phyloP scores from a whole-genome alignment of 2,113 vertebrate genomes.

The Syrrhaptes paradoxus region DNA sequence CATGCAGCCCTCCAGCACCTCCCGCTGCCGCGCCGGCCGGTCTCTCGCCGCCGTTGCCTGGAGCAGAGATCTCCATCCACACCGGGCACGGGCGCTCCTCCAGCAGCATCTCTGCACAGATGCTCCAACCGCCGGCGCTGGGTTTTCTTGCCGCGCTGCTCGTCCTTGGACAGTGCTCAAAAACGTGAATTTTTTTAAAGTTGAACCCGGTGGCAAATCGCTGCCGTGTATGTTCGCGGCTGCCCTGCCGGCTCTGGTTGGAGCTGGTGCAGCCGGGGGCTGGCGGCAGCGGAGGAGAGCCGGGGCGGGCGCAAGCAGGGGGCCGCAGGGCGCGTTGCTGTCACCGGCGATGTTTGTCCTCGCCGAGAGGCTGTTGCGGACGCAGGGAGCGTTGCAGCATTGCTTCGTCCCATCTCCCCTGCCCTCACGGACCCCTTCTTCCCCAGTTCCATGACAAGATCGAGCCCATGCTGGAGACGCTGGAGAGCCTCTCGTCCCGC shows the following conservation, averaged over 20 bases:
- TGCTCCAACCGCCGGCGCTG: accelerated
- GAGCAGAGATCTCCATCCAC: neutral
- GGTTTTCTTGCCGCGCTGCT: neutral
- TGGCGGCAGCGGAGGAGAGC: neutral
- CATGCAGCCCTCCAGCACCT: neutral
- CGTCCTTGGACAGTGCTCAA: neutral
- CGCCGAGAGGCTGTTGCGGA: neutral
- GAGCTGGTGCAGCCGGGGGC: neutral
- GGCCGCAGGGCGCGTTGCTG: neutral
- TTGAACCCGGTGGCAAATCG: accelerated
- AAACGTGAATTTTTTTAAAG: neutral
- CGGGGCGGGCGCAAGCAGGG: neutral
- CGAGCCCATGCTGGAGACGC: slow-evolving; percentile 94
- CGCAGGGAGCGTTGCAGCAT: accelerated
- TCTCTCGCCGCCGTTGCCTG: accelerated
- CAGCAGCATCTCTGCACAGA: accelerated
- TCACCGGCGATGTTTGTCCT: neutral
- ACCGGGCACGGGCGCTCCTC: neutral
- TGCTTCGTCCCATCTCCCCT: accelerated
- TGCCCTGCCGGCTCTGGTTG: accelerated
- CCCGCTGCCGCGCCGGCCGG: neutral
- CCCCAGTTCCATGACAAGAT: slow-evolving; percentile 96
- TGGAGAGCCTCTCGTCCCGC: slow-evolving; percentile 89
- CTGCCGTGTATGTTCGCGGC: neutral
- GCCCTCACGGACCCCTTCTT: neutral